These are phyloP conservation scores for Lumbricus terrestris DNA, from an alignment of 2,888 invertebrate genomes.

Conservation along the genomic window DNA sequence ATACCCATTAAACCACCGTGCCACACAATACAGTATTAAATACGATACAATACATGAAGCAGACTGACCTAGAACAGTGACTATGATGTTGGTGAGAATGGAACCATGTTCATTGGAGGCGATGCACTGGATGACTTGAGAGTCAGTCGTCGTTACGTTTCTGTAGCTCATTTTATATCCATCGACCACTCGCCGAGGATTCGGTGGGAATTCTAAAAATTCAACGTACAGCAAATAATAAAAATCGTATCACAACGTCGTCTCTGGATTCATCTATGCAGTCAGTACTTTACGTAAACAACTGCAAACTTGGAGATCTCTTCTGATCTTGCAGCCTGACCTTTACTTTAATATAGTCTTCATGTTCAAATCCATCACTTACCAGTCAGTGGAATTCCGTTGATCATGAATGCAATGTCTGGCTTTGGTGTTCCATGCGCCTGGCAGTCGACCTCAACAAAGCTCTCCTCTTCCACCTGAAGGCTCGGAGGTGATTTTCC, in stretches of 20 bases:
- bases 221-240: neutral
- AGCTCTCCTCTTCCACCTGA: slow-evolving; percentile 87
- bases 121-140: slow-evolving; percentile 38
- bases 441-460: slow-evolving; percentile 79
- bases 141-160: neutral
- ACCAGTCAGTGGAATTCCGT: slow-evolving; percentile 73
- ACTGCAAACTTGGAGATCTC: neutral
- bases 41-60: neutral
- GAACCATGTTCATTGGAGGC: slow-evolving; percentile 36
- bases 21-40: no score
- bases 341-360: neutral
- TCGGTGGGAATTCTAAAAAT: neutral
- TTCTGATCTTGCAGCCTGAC: neutral
- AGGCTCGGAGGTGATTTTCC: slow-evolving; percentile 75
- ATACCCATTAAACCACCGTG: no score
- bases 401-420: slow-evolving; percentile 87
- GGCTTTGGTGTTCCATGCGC: slow-evolving; percentile 89
- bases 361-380: neutral
- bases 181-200: neutral
- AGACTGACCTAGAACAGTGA: slow-evolving; percentile 32
- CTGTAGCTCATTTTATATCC: neutral
- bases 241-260: neutral
- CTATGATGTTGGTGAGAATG: slow-evolving; percentile 30
- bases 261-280: neutral
- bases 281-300: neutral